Evolutionary conservation across 2,797 vertebrate genomes (phyloP).

Genomic region (Tapirus indicus): DNA sequence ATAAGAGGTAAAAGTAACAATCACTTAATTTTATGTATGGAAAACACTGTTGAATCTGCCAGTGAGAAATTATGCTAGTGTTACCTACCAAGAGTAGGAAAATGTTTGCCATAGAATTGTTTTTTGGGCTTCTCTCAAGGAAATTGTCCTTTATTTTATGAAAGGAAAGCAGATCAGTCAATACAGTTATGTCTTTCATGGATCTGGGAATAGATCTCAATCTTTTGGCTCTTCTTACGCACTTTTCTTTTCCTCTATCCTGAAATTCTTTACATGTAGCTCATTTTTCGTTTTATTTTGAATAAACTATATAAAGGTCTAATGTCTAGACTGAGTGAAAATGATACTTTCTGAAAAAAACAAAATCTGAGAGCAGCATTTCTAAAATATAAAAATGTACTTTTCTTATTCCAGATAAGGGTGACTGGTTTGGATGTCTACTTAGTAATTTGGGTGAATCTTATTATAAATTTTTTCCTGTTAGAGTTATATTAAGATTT

Average conservation of each 20-base stretch:
- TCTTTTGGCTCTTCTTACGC: background rate
- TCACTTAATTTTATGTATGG: background rate
- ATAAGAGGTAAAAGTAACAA: background rate
- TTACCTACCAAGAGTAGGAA: background rate
- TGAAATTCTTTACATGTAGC: background rate
- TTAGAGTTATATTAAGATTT: conserved; percentile 7
- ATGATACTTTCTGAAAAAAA: conserved; percentile 28
- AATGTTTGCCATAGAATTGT: background rate
- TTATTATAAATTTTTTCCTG: background rate
- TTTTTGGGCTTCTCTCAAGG: background rate
- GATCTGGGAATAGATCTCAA: background rate
- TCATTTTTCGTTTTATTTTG: conserved; percentile 35
- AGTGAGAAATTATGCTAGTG: background rate
- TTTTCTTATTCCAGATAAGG: background rate
- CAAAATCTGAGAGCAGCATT: background rate
- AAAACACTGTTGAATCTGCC: background rate
- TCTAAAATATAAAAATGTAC: conserved; percentile 44
- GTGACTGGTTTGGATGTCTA: background rate
- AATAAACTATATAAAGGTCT: conserved; percentile 20
- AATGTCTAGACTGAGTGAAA: background rate
- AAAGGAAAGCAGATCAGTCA: background rate
- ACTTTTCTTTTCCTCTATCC: background rate
- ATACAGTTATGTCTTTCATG: background rate
- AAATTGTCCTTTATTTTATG: background rate
- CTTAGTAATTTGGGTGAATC: conserved; percentile 27